phyloP scores from a whole-genome alignment of 1,140 invertebrate genomes.

The Tetragnatha versicolor region DNA sequence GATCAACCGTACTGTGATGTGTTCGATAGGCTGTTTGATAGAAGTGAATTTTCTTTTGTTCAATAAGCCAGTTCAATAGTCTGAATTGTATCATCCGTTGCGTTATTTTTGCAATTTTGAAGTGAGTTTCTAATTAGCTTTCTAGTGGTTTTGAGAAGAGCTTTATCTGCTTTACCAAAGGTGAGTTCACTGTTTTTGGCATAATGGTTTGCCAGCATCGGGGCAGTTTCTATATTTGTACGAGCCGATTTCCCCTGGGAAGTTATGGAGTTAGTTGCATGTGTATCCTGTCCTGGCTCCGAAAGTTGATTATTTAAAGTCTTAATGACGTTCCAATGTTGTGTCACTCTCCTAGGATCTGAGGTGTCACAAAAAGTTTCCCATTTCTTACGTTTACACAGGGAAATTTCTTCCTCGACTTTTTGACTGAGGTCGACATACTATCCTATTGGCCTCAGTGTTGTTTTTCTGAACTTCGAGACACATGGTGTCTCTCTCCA shows the following conservation, averaged over 20 bases:
- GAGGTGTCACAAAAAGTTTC: neutral
- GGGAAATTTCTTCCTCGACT: constrained; percentile 1
- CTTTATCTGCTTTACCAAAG: constrained; percentile 8
- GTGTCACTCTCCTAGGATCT: neutral
- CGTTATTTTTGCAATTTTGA: neutral
- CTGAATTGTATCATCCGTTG: neutral
- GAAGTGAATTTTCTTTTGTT: constrained; percentile 16
- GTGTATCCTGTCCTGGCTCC: neutral
- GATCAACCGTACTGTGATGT: neutral
- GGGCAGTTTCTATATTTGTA: neutral
- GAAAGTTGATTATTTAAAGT: neutral
- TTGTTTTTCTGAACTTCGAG: neutral
- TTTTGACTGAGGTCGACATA: neutral
- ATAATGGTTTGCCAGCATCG: constrained; percentile 6
- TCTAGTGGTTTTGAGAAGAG: neutral
- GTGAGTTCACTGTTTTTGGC: neutral
- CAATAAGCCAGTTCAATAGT: neutral
- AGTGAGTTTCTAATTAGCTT: neutral
- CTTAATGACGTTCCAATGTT: neutral
- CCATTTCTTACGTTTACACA: neutral
- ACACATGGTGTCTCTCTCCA: neutral
- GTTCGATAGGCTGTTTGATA: constrained; percentile 14
- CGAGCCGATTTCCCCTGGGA: neutral
- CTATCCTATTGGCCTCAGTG: neutral
- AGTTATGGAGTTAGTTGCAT: neutral